Evolutionary conservation across 2,888 invertebrate genomes (phyloP).

Genomic region (Sipha maydis): DNA sequence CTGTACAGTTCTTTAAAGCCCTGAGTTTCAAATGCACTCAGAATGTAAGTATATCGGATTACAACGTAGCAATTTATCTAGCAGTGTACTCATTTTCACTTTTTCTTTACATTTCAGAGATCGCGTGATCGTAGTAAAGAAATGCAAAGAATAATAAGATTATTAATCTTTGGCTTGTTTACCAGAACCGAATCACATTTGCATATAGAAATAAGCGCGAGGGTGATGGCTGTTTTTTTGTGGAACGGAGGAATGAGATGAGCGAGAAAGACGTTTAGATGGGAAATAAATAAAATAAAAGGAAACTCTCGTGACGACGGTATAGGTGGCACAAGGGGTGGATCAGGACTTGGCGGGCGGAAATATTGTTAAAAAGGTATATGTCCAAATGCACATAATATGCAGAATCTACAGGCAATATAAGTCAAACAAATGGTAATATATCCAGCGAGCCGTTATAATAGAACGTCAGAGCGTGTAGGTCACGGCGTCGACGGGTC

Average conservation of each 20-base stretch:
- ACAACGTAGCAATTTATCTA: too few species aligned
- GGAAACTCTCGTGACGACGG: not conserved
- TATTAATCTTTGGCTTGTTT: slow-evolving; percentile 1
- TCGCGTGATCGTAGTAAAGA: not conserved
- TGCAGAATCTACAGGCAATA: slow-evolving; percentile 39
- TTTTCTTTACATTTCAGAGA: not conserved
- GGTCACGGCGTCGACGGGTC: not conserved
- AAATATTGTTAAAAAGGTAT: slow-evolving; percentile 29
- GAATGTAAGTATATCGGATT: not conserved
- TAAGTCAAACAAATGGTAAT: slow-evolving; percentile 43
- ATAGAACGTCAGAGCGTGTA: slow-evolving; percentile 19
- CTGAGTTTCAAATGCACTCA: not conserved
- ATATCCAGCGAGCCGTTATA: slow-evolving; percentile 38
- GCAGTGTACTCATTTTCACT: not conserved
- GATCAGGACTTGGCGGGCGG: not conserved
- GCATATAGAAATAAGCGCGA: not conserved
- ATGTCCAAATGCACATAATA: slow-evolving; percentile 27
- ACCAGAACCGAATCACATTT: not conserved
- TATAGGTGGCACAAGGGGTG: not conserved
- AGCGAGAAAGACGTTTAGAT: not conserved
- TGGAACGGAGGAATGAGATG: not conserved
- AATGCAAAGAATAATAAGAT: slow-evolving; percentile 16
- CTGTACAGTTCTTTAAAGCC: too few species aligned
- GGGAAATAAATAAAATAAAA: slow-evolving; percentile 5
- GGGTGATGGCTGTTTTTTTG: not conserved